Base-by-base conservation (phyloP, 2,888 invertebrate genomes). In the Archaeoteleia sp. region DNA sequence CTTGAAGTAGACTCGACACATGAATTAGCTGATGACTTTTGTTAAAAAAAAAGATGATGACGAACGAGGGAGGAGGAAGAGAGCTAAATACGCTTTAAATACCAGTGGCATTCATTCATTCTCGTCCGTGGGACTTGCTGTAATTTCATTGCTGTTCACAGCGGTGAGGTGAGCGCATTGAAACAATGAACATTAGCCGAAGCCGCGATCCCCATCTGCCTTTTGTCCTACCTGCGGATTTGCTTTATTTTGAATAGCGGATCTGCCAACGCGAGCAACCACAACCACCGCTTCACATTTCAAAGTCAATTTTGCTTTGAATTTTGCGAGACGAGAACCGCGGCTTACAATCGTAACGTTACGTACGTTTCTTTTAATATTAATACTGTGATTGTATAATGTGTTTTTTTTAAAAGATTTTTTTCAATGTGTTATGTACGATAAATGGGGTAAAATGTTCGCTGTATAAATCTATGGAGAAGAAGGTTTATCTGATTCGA, bases 131-230 rank as follows among this genome's bases (percentile, higher is more conserved):
- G 60, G 70, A 70, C 53, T 62, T 60, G 46, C 34, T 27, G 66
- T 60, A 60, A 67, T 57, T 63, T 70, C 55, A 67, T 63, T 51
- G 66, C 62, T 51, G 55, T 62, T 49, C 61, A 45, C 58, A 62
- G 46, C 45, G 42, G 62, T 35, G 39, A 55, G n/a, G 60, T 30
- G 54, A 46, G 57, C 37, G 66, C 62, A 70, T 67, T 48, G 61
- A 67, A 70, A 70, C 67, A 70, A 70, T 70, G 70, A 58, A 67
- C 66, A 67, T 70, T 70, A 67, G 66, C 58, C 34, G 57, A 37
- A 53, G 55, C 53, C 48, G 23, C 46, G 67, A 67, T 66, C 54
- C 46, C 35, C 62, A 66, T 70, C 65, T 69, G 29, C 51, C 69
- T 63, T 70, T 70, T 67, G 60, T 70, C 54, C 61, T 43, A 20